Evolutionary conservation across 2,888 invertebrate genomes (phyloP).

Genomic region (Plemyria rubiginata): DNA sequence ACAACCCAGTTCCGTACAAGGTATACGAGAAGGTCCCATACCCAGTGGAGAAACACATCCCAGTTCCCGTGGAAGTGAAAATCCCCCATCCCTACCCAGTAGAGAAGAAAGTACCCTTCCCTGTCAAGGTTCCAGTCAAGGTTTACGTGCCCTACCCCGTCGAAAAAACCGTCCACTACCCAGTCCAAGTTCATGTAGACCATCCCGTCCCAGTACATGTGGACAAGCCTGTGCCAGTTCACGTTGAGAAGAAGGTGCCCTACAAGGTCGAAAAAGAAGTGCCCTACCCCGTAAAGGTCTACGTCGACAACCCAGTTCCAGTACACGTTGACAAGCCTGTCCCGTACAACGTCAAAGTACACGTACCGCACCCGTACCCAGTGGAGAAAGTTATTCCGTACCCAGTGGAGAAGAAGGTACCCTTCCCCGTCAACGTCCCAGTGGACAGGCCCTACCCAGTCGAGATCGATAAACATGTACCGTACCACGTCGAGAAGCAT

Average conservation of each 20-base stretch:
- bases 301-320: conserved; percentile 88
- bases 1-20: conserved; percentile 87
- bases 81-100: conserved; percentile 90
- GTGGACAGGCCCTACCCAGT: conserved; percentile 86
- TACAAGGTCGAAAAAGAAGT: conserved; percentile 90
- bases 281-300: conserved; percentile 89
- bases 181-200: conserved; percentile 89
- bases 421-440: conserved; percentile 87
- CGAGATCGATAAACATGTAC: conserved; percentile 88
- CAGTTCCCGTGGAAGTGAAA: conserved; percentile 88
- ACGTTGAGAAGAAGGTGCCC: conserved; percentile 90
- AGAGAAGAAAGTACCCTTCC: conserved; percentile 87
- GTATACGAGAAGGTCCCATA: conserved; percentile 87
- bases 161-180: conserved; percentile 89
- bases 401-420: conserved; percentile 87
- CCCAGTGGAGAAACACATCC: conserved; percentile 89
- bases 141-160: conserved; percentile 91
- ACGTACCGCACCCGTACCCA: conserved; percentile 88
- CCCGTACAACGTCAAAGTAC: conserved; percentile 90
- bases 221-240: conserved; percentile 88
- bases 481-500: conserved; percentile 87
- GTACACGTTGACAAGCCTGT: conserved; percentile 92
- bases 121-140: conserved; percentile 88
- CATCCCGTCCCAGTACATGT: conserved; percentile 88
- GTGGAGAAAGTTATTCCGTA: conserved; percentile 87